Conservation (phyloP, 2,113 vertebrate species). For the Pelodiscus sinensis region DNA sequence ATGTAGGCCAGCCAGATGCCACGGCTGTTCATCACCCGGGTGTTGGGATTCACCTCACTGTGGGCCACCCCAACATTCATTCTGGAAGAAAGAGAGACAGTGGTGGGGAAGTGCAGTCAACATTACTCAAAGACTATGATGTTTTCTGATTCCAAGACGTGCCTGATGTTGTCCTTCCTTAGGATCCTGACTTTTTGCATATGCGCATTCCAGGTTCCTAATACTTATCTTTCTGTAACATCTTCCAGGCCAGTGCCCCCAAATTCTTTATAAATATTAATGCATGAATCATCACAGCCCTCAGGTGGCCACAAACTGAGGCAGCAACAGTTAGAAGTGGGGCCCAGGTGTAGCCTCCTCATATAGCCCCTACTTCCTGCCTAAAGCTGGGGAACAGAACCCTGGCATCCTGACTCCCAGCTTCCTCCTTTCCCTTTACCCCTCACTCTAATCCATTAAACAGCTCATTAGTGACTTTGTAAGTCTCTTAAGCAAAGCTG, state of each 20-base stretch:
- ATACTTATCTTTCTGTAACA: neutral
- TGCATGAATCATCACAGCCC: accelerated
- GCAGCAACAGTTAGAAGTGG: neutral
- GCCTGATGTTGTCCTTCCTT: neutral
- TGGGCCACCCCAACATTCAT: constrained; percentile 98
- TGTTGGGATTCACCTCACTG: constrained; percentile 97
- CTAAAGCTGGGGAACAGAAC: neutral
- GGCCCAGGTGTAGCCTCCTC: neutral
- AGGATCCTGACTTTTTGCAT: accelerated
- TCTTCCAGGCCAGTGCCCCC: neutral
- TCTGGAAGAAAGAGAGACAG: constrained; percentile 11
- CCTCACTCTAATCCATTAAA: neutral
- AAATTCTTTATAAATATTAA: accelerated
- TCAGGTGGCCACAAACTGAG: neutral
- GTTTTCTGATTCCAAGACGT: neutral
- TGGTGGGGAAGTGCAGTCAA: too few species aligned
- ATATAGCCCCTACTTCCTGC: neutral
- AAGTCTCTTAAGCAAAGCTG: neutral
- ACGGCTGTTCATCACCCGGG: constrained; percentile 92
- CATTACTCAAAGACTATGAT: neutral
- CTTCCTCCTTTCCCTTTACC: neutral
- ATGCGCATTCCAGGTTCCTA: neutral
- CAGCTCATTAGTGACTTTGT: neutral
- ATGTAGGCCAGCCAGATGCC: constrained; percentile 94
- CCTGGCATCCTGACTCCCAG: neutral